Evolutionary conservation across 2,797 vertebrate species (phyloP).

Genomic region (Smutsia temminckii): DNA sequence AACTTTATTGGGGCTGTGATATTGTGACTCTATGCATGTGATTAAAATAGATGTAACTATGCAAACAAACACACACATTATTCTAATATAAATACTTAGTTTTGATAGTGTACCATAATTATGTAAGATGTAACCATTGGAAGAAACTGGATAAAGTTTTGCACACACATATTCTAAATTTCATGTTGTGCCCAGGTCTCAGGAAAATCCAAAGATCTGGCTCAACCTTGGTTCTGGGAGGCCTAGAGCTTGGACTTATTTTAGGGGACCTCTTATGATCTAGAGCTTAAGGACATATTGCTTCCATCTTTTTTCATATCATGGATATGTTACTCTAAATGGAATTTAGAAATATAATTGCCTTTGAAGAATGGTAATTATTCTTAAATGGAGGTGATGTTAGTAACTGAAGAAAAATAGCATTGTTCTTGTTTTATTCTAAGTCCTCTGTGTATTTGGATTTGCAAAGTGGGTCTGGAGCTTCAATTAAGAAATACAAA

Average conservation of each 20-base stretch:
- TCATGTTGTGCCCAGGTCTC: neutral
- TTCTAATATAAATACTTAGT: neutral
- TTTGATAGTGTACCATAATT: neutral
- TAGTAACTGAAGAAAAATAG: neutral
- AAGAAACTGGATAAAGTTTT: neutral
- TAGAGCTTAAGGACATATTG: neutral
- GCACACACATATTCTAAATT: neutral
- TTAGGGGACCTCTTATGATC: neutral
- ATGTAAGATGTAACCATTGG: neutral
- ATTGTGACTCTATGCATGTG: neutral
- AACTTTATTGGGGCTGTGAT: neutral
- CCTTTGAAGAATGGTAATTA: neutral
- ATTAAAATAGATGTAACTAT: neutral
- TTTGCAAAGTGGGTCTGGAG: neutral
- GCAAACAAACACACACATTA: neutral
- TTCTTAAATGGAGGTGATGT: neutral
- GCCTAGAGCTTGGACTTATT: rapidly evolving
- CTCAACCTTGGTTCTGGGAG: neutral
- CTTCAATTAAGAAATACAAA: neutral
- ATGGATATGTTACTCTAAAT: neutral
- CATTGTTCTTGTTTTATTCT: neutral
- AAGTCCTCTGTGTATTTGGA: neutral
- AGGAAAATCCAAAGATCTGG: neutral
- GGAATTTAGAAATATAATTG: neutral
- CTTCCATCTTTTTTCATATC: neutral